Conservation (phyloP, 1,140 invertebrate genomes). For the Drosophila kanapiae region DNA sequence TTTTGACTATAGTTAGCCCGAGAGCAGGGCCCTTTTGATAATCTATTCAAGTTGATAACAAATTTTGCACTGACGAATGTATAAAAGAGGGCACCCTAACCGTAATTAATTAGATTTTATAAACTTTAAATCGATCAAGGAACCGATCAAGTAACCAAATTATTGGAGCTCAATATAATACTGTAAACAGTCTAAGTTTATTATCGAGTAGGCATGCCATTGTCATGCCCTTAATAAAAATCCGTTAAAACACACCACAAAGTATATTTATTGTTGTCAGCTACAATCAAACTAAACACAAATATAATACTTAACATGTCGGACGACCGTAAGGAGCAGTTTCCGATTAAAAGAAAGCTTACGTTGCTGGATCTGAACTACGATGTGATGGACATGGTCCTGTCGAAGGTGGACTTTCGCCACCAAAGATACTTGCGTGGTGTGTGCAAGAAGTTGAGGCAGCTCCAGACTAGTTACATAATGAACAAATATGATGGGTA, state of each 20-base stretch:
- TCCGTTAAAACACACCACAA: constrained; percentile 9
- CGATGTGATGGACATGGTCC: constrained; percentile 19
- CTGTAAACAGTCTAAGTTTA: constrained; percentile 25
- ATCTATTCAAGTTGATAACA: constrained; percentile 31
- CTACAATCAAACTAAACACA: not conserved
- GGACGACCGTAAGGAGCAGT: too few relatives aligned
- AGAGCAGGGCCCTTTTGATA: constrained; percentile 28
- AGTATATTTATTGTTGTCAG: not conserved
- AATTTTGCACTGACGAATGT: constrained; percentile 39
- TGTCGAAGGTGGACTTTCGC: constrained; percentile 9
- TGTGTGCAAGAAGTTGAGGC: not conserved
- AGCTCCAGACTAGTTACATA: not conserved
- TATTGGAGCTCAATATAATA: constrained; percentile 25
- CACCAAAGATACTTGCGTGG: not conserved
- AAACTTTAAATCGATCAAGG: constrained; percentile 18
- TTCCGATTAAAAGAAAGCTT: not conserved
- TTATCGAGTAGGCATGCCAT: constrained; percentile 13
- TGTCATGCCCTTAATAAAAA: constrained; percentile 29
- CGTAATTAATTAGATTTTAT: constrained; percentile 40
- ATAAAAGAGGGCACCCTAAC: constrained; percentile 23
- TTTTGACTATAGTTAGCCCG: constrained; percentile 35
- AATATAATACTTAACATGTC: not conserved
- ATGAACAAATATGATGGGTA: constrained; percentile 18
- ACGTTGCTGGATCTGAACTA: constrained; percentile 20
- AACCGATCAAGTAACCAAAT: constrained; percentile 8